A percentile compares a stretch with the other conserved stretches of the same genome.
Evolutionary conservation across 2,888 invertebrate species (phyloP).

Genomic region (Diadegma fenestrale): DNA sequence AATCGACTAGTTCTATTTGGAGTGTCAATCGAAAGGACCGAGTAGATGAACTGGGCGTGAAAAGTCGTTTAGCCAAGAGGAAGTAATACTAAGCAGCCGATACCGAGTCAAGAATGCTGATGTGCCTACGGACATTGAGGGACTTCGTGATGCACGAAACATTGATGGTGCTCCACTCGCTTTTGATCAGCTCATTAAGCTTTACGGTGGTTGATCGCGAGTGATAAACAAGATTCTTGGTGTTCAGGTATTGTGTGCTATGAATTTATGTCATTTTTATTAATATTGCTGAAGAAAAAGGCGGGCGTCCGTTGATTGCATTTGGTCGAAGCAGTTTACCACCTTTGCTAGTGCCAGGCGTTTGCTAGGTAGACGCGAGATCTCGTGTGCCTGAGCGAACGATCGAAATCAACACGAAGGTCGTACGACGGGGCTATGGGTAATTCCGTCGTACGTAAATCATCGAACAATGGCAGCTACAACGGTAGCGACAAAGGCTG

Average conservation of each 20-base stretch:
- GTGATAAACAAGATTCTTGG: constrained; percentile 41
- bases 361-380: constrained; percentile 52
- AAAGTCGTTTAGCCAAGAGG: constrained; percentile 29
- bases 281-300: constrained; percentile 33
- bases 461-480: constrained; percentile 73
- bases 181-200: constrained; percentile 31
- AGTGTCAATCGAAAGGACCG: constrained; percentile 51
- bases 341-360: constrained; percentile 35
- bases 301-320: constrained; percentile 51
- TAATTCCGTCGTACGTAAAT: constrained; percentile 75
- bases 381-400: constrained; percentile 66
- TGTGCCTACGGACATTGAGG: constrained; percentile 75
- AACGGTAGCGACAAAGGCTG: constrained; percentile 53
- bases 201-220: constrained; percentile 38
- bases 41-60: constrained; percentile 59
- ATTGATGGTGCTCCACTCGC: constrained; percentile 34
- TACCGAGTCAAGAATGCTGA: constrained; percentile 82
- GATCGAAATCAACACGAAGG: constrained; percentile 73
- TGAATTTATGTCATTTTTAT: constrained; percentile 52
- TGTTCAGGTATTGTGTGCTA: constrained; percentile 17
- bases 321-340: constrained; percentile 46
- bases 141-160: constrained; percentile 39
- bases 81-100: constrained; percentile 78
- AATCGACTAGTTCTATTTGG: constrained; percentile 22
- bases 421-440: constrained; percentile 59